phyloP scores from a whole-genome alignment of 2,113 vertebrate species.

The Solea solea region DNA sequence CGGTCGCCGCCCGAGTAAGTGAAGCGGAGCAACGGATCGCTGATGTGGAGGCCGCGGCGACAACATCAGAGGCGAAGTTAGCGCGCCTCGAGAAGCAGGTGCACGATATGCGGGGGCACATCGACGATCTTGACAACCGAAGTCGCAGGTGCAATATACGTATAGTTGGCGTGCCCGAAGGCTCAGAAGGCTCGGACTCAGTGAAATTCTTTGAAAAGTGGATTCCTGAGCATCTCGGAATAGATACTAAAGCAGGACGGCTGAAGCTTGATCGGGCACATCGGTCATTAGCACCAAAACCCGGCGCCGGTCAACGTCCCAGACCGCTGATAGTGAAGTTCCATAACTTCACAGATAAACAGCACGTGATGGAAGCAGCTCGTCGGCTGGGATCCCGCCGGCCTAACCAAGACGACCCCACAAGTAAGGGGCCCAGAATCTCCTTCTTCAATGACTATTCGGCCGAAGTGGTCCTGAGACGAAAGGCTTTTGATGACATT shows the following conservation, averaged over 20 bases:
- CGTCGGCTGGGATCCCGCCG: not conserved
- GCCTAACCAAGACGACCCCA: not conserved
- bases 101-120: not conserved
- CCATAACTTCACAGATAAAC: constrained; percentile 12
- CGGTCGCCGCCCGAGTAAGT: too few relatives aligned
- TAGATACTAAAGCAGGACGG: not conserved
- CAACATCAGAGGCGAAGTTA: too few relatives aligned
- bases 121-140: not conserved
- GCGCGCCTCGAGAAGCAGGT: not conserved
- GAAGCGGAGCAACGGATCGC: too few relatives aligned
- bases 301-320: accelerated
- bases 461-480: not conserved
- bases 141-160: not conserved
- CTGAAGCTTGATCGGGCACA: constrained; percentile 3
- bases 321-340: constrained; percentile 3
- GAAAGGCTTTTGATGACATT: not conserved
- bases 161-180: not conserved
- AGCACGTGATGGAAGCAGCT: not conserved
- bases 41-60: too few relatives aligned
- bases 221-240: not conserved
- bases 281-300: not conserved
- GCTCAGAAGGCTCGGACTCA: not conserved
- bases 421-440: not conserved
- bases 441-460: constrained; percentile 3
- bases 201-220: constrained; percentile 10